Base-by-base conservation (phyloP, 2,113 vertebrate genomes). In the Apaloderma vittatum region DNA sequence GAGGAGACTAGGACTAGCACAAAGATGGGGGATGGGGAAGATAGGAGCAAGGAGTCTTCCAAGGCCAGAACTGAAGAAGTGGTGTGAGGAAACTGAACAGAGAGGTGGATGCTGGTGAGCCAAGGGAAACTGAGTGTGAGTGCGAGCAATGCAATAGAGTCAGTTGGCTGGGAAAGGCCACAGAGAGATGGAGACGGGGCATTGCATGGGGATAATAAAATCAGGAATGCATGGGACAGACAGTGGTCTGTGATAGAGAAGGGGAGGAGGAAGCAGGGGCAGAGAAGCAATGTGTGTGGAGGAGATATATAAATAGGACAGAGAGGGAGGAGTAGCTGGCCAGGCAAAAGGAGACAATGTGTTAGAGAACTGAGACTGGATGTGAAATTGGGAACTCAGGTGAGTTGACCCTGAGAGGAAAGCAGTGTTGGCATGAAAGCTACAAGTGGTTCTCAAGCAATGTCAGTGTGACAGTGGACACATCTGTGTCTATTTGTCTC, bases 61-160 rank as follows among this genome's bases (percentile, higher is more conserved):
- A 51, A 83, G 40, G 43, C 84, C 73, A 26, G 12, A 6, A 21
- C 63, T 80, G 72, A 66, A 66, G 67, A 83, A 54, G 19, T 0
- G 0, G 19, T 0, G 1, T 26, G 48, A 93, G 43, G 32, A 78
- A 67, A 40, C 51, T 36, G 27, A 59, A 43, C 3, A 58, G 55
- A 51, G 27, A 71, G 32, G 10, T 29, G 48, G 61, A 17, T 36
- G 55, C 23, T 22, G 15, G n/a, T 22, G 36, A 71, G 8, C 32
- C 51, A 49, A 52, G 20, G 48, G 51, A 63, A 80, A 67, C 43
- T 24, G 14, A 36, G 29, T 32, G 24, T 12, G 37, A 11, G 22
- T 59, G 23, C 0, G 4, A 82, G 34, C 9, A 43, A 27, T 0
- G 1, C 15, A 24, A 40, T 27, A 7, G 76, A 68, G 17, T 21